Percentiles rank a stretch among this genome's conserved stretches.
Conservation (phyloP, 2,888 invertebrate genomes). For the Ypsolopha sequella region DNA sequence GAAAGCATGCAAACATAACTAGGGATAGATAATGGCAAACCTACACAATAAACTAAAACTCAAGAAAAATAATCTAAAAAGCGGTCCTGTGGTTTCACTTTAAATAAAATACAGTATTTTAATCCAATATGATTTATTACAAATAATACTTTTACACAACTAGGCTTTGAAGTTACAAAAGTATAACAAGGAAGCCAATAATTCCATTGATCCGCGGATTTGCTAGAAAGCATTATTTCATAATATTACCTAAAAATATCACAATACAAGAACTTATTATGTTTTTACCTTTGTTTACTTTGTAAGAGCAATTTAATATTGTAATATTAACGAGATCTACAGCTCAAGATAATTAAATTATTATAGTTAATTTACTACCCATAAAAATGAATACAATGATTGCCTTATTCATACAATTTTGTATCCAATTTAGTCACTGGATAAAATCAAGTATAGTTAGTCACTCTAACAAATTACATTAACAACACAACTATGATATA, state of each 20-base stretch:
- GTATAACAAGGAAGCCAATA: constrained; percentile 16
- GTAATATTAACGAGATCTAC: too few species aligned
- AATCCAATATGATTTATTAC: constrained; percentile 64
- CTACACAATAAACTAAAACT: constrained; percentile 56
- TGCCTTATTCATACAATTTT: too few species aligned
- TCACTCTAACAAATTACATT: neutral
- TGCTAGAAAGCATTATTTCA: neutral
- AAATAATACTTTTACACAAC: constrained; percentile 60
- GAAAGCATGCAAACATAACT: constrained; percentile 30
- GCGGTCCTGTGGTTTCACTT: constrained; percentile 27
- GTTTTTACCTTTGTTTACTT: neutral
- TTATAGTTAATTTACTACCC: too few species aligned
- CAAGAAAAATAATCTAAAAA: constrained; percentile 27
- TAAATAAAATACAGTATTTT: constrained; percentile 58
- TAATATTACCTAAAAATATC: neutral
- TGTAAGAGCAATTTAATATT: too few species aligned
- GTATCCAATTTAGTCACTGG: too few species aligned
- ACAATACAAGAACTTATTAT: neutral
- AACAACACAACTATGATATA: neutral
- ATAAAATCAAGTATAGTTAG: neutral
- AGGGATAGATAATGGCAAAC: constrained; percentile 57
- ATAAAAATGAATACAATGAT: too few species aligned
- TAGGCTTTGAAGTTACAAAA: constrained; percentile 53
- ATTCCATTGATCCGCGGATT: neutral
- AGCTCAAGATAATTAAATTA: too few species aligned